phyloP scores from a whole-genome alignment of 2,888 invertebrate species.

The Amiota communis region DNA sequence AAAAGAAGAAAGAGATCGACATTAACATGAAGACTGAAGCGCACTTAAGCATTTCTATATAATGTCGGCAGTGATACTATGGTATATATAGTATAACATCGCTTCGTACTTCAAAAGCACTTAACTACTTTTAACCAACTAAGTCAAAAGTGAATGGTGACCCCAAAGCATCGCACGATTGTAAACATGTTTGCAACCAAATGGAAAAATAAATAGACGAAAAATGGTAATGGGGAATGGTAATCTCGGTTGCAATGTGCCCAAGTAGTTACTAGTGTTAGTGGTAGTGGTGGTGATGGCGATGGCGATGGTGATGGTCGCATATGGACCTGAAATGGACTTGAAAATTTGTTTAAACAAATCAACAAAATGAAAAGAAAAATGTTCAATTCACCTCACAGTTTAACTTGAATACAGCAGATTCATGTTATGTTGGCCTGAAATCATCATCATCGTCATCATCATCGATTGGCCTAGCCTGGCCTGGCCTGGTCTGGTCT shows the following conservation, averaged over 20 bases:
- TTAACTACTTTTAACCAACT: constrained; percentile 63
- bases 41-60: constrained; percentile 38
- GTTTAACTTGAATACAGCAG: too few relatives aligned
- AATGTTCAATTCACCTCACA: too few relatives aligned
- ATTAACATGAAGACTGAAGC: constrained; percentile 11
- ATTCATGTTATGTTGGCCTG: too few relatives aligned
- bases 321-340: constrained; percentile 12
- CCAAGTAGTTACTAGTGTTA: too few relatives aligned
- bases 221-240: neutral
- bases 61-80: constrained; percentile 33
- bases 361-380: constrained; percentile 1
- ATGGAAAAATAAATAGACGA: constrained; percentile 16
- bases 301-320: too few relatives aligned
- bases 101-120: constrained; percentile 66
- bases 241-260: constrained; percentile 8
- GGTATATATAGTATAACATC: constrained; percentile 29
- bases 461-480: neutral
- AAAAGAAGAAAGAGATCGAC: constrained; percentile 14
- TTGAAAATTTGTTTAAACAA: constrained; percentile 20
- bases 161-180: constrained; percentile 21
- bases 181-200: constrained; percentile 16
- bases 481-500: neutral
- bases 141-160: constrained; percentile 63
- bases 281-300: too few relatives aligned
- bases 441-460: neutral